These are phyloP conservation scores for Aramus guarauna DNA, from an alignment of 2,113 vertebrate genomes.

Conservation along the genomic window DNA sequence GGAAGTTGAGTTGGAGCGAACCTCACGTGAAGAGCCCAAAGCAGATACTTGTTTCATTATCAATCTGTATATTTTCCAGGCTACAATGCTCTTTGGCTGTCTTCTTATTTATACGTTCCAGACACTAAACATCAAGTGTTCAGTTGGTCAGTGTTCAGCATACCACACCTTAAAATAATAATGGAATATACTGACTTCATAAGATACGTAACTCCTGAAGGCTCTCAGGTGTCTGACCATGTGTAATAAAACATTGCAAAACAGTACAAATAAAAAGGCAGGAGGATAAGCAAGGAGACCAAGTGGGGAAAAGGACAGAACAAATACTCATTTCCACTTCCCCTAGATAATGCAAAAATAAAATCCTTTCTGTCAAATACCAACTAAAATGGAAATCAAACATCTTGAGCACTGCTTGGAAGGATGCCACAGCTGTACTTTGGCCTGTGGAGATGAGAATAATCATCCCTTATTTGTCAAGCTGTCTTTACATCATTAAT, in stretches of 20 bases:
- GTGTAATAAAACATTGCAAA: neutral
- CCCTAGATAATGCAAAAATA: constrained; percentile 12
- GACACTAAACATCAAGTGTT: neutral
- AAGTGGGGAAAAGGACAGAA: neutral
- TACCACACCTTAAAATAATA: neutral
- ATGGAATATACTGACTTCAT: neutral
- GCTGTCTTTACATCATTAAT: constrained; percentile 28
- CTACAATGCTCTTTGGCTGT: neutral
- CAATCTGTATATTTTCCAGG: neutral
- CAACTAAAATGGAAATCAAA: constrained; percentile 28
- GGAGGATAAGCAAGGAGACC: neutral
- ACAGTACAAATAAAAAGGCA: neutral
- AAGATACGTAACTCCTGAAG: neutral
- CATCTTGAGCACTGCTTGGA: constrained; percentile 7
- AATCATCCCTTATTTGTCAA: neutral
- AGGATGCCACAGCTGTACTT: constrained; percentile 35
- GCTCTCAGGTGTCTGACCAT: neutral
- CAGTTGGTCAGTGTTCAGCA: neutral
- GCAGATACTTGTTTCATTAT: neutral
- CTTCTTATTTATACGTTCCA: neutral
- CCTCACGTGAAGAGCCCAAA: neutral
- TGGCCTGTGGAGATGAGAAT: neutral
- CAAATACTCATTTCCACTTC: neutral
- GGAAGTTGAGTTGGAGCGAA: neutral
- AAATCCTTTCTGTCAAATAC: constrained; percentile 27